Evolutionary conservation across 2,797 vertebrate species (phyloP).

Genomic region (Myotis myotis): DNA sequence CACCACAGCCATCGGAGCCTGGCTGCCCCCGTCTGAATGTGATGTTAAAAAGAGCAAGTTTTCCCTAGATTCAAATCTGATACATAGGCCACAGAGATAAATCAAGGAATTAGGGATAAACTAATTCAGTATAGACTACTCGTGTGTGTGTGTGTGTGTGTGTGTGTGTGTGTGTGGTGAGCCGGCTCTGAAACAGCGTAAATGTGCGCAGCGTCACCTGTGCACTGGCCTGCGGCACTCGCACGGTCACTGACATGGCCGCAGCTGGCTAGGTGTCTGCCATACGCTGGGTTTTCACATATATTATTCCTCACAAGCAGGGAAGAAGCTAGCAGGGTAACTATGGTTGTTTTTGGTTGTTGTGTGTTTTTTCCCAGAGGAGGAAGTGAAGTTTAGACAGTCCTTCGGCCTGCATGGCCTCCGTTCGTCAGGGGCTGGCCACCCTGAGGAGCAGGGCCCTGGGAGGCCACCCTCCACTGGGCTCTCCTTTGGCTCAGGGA

Average conservation of each 20-base stretch:
- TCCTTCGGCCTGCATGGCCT: fast-evolving
- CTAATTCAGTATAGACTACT: not conserved
- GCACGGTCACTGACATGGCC: not conserved
- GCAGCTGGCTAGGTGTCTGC: not conserved
- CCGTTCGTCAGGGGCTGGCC: not conserved
- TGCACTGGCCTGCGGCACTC: not conserved
- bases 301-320: not conserved
- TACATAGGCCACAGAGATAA: not conserved
- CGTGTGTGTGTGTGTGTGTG: not conserved
- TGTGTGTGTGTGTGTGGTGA: not conserved
- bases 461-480: not conserved
- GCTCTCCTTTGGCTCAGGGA: not conserved
- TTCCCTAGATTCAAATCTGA: not conserved
- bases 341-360: not conserved
- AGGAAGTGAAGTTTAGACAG: not conserved
- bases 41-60: not conserved
- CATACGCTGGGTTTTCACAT: not conserved
- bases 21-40: not conserved
- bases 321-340: not conserved
- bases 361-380: not conserved
- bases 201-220: not conserved
- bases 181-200: not conserved
- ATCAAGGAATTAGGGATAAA: not conserved
- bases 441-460: not conserved
- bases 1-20: fast-evolving